Conservation (phyloP, 1,140 invertebrate genomes). For the Notospermus geniculatus region DNA sequence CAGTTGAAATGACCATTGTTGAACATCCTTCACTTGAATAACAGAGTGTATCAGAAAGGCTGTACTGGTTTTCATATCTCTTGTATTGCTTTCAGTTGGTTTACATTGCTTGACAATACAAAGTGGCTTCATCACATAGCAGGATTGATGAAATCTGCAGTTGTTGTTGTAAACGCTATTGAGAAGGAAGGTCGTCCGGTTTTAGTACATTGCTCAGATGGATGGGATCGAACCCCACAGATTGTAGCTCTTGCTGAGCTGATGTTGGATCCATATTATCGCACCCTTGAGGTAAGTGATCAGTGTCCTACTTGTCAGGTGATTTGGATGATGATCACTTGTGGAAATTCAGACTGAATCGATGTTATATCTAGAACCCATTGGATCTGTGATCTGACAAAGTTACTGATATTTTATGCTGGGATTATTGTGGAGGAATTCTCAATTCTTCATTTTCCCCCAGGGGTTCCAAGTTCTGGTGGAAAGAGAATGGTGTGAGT, state of each 20-base stretch:
- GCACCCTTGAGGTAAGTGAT: conserved; percentile 79
- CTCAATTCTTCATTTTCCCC: conserved; percentile 23
- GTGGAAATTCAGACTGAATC: not conserved
- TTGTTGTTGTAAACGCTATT: conserved; percentile 75
- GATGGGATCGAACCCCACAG: conserved; percentile 95
- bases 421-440: not conserved
- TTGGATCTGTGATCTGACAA: no score
- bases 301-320: not conserved
- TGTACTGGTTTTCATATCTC: no score
- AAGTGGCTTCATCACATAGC: conserved; percentile 89
- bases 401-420: not conserved
- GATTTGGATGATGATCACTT: not conserved
- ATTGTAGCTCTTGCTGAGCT: conserved; percentile 87
- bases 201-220: conserved; percentile 93
- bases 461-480: conserved; percentile 89
- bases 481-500: conserved; percentile 93
- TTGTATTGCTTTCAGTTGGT: conserved; percentile 73
- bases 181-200: conserved; percentile 66
- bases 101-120: conserved; percentile 77
- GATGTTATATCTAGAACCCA: not conserved
- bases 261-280: conserved; percentile 89
- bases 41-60: no score
- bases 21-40: no score
- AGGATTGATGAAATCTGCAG: conserved; percentile 75
- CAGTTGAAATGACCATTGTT: no score